These are phyloP conservation scores for Hoplias malabaricus DNA, from an alignment of 2,113 vertebrate species.

Conservation along the genomic window DNA sequence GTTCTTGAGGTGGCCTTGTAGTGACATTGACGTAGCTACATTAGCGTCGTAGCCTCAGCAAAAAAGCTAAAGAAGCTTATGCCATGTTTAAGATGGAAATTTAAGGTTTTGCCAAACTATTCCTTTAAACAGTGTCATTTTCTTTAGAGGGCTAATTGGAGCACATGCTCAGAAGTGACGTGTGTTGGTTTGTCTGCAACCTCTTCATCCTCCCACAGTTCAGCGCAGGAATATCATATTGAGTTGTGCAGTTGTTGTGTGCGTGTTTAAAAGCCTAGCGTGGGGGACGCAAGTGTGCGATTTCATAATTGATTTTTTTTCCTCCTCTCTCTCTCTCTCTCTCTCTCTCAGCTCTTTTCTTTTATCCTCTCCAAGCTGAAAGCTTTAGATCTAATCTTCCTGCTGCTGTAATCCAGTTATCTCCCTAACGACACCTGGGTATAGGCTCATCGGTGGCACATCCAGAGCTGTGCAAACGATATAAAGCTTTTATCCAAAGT, in stretches of 20 bases:
- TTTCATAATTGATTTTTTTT: conserved; percentile 33
- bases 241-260: conserved; percentile 10
- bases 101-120: not conserved
- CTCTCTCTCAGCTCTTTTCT: no score
- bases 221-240: not conserved
- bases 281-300: conserved; percentile 7
- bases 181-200: conserved; percentile 2
- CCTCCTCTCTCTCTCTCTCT: no score
- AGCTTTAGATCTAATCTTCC: conserved; percentile 38
- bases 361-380: conserved; percentile 23
- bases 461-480: not conserved
- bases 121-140: not conserved
- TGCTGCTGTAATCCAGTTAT: conserved; percentile 35
- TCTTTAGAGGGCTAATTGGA: not conserved
- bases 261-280: conserved; percentile 19
- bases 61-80: not conserved
- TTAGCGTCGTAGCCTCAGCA: not conserved
- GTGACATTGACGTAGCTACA: no score
- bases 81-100: not conserved
- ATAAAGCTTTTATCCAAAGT: not conserved
- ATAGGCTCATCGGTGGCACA: conserved; percentile 16
- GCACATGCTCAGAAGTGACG: conserved; percentile 28
- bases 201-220: conserved; percentile 21
- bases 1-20: no score
- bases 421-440: conserved; percentile 31